Percentiles rank a stretch among this genome's conserved stretches.
These are phyloP conservation scores for Eremophila alpestris DNA, from an alignment of 2,797 vertebrate species.

Conservation along the genomic window DNA sequence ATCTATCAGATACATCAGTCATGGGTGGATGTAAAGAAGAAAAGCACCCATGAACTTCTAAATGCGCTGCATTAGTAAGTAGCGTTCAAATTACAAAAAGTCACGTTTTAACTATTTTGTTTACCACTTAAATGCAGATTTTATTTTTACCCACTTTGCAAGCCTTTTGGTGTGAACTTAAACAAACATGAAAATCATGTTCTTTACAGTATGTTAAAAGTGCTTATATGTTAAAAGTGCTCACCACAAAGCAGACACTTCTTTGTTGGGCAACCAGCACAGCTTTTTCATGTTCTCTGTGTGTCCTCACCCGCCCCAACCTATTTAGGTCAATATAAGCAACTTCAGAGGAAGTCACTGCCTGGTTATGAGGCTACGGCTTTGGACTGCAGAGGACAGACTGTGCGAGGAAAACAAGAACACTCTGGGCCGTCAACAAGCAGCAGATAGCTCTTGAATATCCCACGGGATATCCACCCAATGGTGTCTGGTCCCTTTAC, in stretches of 20 bases:
- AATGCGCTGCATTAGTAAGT: background rate
- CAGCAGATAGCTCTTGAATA: background rate
- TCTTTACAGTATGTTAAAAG: slow-evolving; percentile 59
- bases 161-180: slow-evolving; percentile 59
- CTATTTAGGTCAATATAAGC: slow-evolving; percentile 67
- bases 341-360: slow-evolving; percentile 63
- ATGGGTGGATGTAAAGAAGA: background rate
- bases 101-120: slow-evolving; percentile 55
- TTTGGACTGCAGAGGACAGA: slow-evolving; percentile 35
- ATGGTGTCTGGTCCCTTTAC: background rate
- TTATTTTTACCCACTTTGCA: slow-evolving; percentile 48
- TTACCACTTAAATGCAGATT: slow-evolving; percentile 68
- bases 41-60: background rate
- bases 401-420: background rate
- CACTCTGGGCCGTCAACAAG: background rate
- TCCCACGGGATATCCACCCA: fast-evolving
- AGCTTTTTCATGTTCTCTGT: slow-evolving; percentile 60
- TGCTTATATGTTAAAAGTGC: slow-evolving; percentile 63
- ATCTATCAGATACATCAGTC: background rate
- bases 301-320: slow-evolving; percentile 63
- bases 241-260: slow-evolving; percentile 66
- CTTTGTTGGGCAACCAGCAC: slow-evolving; percentile 62
- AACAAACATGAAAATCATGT: slow-evolving; percentile 56
- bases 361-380: slow-evolving; percentile 29
- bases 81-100: background rate